Base-by-base conservation (phyloP, 2,888 invertebrate genomes). In the Baccha elongata region DNA sequence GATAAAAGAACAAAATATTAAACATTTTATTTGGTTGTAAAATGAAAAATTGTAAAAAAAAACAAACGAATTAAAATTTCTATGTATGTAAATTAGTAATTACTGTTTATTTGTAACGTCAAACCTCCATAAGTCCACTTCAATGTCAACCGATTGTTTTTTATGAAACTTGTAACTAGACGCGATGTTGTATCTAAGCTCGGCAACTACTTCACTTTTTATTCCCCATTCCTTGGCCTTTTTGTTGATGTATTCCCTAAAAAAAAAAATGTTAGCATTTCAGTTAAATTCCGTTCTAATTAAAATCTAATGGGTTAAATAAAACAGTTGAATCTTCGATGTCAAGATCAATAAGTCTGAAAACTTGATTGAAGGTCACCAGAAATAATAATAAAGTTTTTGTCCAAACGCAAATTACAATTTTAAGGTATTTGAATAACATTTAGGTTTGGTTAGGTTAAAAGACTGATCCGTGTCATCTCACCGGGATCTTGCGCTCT, bases 131-230 rank as follows among this genome's bases (percentile, higher is more conserved):
- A 99, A 94, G 91, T 98, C 98, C 11, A 99, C 99, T 86, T 95
- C 93, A 86, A 99, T 96, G 89, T 98, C 97, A 55, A 95, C 94
- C 19, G 95, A 94, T 73, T 93, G 92, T 87, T 95, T 95, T 89
- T 95, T 96, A 89, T 99, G 99, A 90, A 97, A 98, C 88, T 94
- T 96, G 90, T 97, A 98, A 1, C 96, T 94, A n/a, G 94, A 93
- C 0, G 97, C 96, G 65, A 99, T 92, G 89, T 98, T 94, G 91
- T 96, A 99, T 65, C 93, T 93, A 64, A 99, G 92, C 90, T 98
- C 94, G 0, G 98, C 99, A 29, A 99, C 90, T 10, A 98, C 96
- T 89, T 94, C 93, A n/a, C 94, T 94, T 74, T 93, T 92, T 0
- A 94, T 93, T 5, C 93, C 93, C 91, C 94, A 93, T 21, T 93